Conservation (phyloP, 1,140 invertebrate genomes). For the Zaprionus tsacasi region DNA sequence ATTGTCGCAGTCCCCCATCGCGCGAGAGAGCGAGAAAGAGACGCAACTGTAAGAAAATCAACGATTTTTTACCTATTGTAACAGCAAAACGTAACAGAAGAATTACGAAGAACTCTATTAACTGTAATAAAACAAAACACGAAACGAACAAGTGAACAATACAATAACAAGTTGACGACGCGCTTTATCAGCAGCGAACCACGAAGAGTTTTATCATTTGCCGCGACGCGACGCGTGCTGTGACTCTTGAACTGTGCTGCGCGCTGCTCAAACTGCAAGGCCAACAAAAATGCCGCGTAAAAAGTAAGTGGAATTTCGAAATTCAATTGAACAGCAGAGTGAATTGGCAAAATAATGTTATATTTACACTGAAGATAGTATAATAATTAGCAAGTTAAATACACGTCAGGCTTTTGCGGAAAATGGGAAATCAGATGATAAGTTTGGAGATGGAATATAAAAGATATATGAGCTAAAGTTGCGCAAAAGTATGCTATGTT, state of each 20-base stretch:
- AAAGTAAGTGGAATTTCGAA: slow-evolving; percentile 46
- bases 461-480: not conserved
- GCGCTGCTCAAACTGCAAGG: slow-evolving; percentile 27
- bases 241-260: slow-evolving; percentile 9
- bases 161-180: slow-evolving; percentile 3
- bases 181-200: not conserved
- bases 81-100: not conserved
- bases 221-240: not conserved
- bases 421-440: not conserved
- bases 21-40: not conserved
- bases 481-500: not conserved
- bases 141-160: slow-evolving; percentile 1
- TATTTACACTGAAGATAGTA: not conserved
- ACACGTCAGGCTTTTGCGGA: not conserved
- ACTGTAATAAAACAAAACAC: not conserved
- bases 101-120: not conserved
- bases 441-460: not conserved
- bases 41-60: not conserved
- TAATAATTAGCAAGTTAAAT: slow-evolving; percentile 6
- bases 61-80: not conserved
- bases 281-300: slow-evolving; percentile 47
- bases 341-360: not conserved
- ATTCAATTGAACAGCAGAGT: not conserved
- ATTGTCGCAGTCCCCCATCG: slow-evolving; percentile 23
- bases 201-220: slow-evolving; percentile 8